Base-by-base conservation (phyloP, 2,797 vertebrate genomes). In the Enteromius unitaeniatus region DNA sequence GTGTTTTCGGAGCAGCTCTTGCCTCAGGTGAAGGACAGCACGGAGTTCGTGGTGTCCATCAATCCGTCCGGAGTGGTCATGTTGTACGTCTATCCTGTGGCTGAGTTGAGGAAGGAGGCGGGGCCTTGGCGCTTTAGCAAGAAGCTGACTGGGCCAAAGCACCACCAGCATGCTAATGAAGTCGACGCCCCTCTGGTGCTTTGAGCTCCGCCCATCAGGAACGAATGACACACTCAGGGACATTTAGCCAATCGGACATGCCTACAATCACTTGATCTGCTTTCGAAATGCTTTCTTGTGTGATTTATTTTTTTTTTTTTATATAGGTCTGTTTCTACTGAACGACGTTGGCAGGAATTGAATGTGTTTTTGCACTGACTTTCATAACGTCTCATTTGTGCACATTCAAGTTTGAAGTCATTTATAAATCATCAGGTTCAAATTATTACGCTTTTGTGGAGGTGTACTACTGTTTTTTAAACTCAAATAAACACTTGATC, bases 41-140 rank as follows among this genome's bases (percentile, higher is more conserved):
- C 94, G 53, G 90, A 85, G 68, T 97, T 99, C 76, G 95, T 96
- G 0, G 95, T 99, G 40, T 83, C 93, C 0, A 91, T 99, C 88
- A 97, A 98, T 89, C 97, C 97, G 19, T 94, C 96, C 0, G 98
- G 98, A 1, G 97, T 97, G 82, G 97, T 98, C 87, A 97, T 99
- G 97, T 98, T 97, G 97, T 96, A 97, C 11, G 84, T 99, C 79
- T 90, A 6, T n/a, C 87, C 87, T 19, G 31, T 70, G n/a, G 21
- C 67, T 34, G 11, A 58, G n/a, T 78, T 62, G 78, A 6, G 40
- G 72, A 34, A 78, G 47, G 82, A 55, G 47, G 40, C 14, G 21
- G 77, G 26, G 37, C 21, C 23, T 86, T 11, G 51, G 26, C 19
- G 3, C 8, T 83, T 79, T 34, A 75, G 64, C 6, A 0, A 78